Evolutionary conservation across 2,113 vertebrate species (phyloP).

Genomic region (Pedetes capensis): DNA sequence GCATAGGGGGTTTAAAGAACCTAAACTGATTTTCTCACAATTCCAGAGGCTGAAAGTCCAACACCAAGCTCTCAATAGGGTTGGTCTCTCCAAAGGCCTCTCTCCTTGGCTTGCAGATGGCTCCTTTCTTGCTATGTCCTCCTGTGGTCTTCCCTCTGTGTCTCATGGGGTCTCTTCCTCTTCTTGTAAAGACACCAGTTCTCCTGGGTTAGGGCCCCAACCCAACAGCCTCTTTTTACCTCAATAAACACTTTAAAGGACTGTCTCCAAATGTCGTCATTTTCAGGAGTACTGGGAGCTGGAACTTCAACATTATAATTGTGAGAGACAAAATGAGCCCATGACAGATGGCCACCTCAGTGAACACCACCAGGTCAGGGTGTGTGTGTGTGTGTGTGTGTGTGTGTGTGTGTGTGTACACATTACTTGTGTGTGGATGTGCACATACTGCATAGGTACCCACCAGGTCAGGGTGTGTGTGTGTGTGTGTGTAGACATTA

Average conservation of each 20-base stretch:
- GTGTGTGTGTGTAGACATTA: neutral
- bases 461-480: neutral
- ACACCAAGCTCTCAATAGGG: neutral
- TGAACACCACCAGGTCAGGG: neutral
- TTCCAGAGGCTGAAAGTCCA: neutral
- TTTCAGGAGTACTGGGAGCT: neutral
- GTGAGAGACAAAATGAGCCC: neutral
- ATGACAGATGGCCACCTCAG: neutral
- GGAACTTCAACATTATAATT: neutral
- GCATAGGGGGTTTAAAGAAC: neutral
- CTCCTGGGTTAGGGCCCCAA: fast-evolving
- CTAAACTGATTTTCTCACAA: neutral
- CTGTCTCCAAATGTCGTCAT: neutral
- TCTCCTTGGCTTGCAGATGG: neutral
- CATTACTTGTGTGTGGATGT: neutral
- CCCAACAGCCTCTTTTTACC: neutral
- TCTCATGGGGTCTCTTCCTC: neutral
- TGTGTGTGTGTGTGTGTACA: neutral
- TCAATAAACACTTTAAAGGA: neutral
- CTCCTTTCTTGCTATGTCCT: neutral
- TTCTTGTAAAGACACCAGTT: neutral
- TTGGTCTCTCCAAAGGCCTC: neutral
- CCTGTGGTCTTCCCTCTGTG: neutral
- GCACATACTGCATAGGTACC: too few species aligned
- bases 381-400: neutral